Evolutionary conservation across 2,797 vertebrate species (phyloP).

Genomic region (Eleutherodactylus coqui): DNA sequence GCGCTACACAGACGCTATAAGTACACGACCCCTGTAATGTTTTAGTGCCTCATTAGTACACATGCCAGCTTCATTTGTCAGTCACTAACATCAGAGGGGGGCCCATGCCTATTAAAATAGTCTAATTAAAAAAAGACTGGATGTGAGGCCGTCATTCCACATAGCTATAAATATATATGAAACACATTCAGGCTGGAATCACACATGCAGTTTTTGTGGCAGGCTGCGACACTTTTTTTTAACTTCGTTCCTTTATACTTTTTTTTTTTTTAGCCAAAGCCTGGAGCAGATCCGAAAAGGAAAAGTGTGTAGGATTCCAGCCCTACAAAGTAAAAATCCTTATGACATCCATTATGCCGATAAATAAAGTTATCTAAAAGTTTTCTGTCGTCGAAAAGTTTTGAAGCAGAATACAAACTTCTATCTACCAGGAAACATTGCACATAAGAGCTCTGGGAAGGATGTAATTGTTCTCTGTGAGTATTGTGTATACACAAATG

Average conservation of each 20-base stretch:
- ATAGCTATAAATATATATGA: neutral
- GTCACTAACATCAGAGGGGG: slow-evolving; percentile 4
- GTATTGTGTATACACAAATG: slow-evolving; percentile 26
- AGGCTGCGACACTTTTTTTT: too few relatives aligned
- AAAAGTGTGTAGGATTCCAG: too few relatives aligned
- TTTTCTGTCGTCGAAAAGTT: neutral
- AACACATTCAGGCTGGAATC: neutral
- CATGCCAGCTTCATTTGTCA: neutral
- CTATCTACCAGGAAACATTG: neutral
- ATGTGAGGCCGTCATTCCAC: neutral
- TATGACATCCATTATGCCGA: neutral
- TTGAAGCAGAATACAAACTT: neutral
- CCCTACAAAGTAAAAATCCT: neutral
- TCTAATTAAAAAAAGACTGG: slow-evolving; percentile 24
- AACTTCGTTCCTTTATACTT: too few relatives aligned
- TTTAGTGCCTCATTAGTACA: slow-evolving; percentile 54
- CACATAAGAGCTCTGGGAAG: neutral
- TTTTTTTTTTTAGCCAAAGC: too few relatives aligned
- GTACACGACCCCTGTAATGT: slow-evolving; percentile 3
- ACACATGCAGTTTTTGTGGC: neutral
- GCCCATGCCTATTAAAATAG: neutral
- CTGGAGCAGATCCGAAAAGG: too few relatives aligned
- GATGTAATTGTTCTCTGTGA: neutral
- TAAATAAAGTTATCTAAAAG: neutral
- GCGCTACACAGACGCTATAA: neutral